Evolutionary conservation across 2,797 vertebrate genomes (phyloP).

Genomic region (Echiichthys vipera): DNA sequence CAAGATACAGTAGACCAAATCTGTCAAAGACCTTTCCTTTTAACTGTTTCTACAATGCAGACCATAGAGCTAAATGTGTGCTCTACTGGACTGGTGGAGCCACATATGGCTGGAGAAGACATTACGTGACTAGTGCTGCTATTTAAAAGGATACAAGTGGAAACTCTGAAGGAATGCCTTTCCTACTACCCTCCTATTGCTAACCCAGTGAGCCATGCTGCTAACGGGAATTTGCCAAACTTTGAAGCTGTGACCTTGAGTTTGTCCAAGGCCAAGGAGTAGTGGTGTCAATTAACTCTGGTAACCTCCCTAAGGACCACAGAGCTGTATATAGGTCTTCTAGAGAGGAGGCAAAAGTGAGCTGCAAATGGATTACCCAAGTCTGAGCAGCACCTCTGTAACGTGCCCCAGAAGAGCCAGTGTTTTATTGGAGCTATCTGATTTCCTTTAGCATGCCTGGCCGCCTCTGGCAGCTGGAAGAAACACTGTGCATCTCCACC

Average conservation of each 20-base stretch:
- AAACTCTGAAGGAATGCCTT: conserved; percentile 84
- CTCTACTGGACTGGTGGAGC: conserved; percentile 45
- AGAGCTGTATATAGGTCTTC: conserved; percentile 45
- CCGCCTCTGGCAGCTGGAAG: conserved; percentile 55
- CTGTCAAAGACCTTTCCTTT: not conserved
- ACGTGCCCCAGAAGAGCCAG: conserved; percentile 39
- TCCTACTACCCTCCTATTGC: conserved; percentile 49
- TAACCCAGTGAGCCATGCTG: conserved; percentile 58
- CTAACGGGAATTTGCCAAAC: conserved; percentile 59
- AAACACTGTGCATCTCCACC: conserved; percentile 37
- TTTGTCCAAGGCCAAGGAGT: conserved; percentile 50
- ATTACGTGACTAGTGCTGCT: conserved; percentile 67
- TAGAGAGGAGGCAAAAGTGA: conserved; percentile 42
- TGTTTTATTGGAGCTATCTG: conserved; percentile 72
- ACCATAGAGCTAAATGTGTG: conserved; percentile 16
- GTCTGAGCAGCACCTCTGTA: conserved; percentile 56
- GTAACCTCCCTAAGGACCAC: conserved; percentile 55
- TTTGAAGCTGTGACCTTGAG: conserved; percentile 78
- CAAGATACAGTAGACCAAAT: not conserved
- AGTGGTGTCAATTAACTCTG: conserved; percentile 69
- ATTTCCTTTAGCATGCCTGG: conserved; percentile 63
- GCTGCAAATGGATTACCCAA: conserved; percentile 54
- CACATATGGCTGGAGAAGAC: conserved; percentile 71
- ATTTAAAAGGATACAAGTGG: conserved; percentile 69
- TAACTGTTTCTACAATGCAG: conserved; percentile 21